A percentile compares a stretch with the other conserved stretches of the same genome.
phyloP scores from a whole-genome alignment of 1,140 invertebrate species.

The Neuroterus valhalla region DNA sequence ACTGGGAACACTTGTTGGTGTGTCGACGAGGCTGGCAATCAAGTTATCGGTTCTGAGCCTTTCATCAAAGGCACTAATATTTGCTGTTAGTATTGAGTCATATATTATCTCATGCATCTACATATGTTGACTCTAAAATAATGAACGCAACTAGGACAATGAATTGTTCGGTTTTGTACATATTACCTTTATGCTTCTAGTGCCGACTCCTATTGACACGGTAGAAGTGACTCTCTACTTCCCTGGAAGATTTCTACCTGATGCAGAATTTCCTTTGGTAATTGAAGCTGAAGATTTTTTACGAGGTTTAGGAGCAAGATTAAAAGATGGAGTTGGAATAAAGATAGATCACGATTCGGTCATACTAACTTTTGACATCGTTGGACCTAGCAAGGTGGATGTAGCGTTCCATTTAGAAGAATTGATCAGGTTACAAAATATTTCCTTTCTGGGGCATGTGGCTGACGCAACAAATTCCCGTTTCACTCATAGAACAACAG shows the following conservation, averaged over 20 bases:
- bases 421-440: constrained; percentile 74
- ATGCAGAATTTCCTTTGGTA: constrained; percentile 74
- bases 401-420: constrained; percentile 80
- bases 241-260: constrained; percentile 75
- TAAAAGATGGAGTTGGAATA: constrained; percentile 76
- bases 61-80: constrained; percentile 79
- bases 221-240: constrained; percentile 80
- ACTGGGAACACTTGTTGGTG: constrained; percentile 87
- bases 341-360: constrained; percentile 77
- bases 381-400: constrained; percentile 80
- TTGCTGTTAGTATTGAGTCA: constrained; percentile 76
- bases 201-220: constrained; percentile 77
- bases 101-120: constrained; percentile 3
- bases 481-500: constrained; percentile 77
- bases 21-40: constrained; percentile 89
- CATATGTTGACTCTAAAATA: background rate
- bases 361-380: constrained; percentile 77
- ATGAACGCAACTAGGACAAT: background rate
- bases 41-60: constrained; percentile 79
- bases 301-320: constrained; percentile 73
- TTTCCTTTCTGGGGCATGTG: constrained; percentile 73
- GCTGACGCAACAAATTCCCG: constrained; percentile 81
- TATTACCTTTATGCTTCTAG: constrained; percentile 60
- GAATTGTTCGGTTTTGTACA: constrained; percentile 3
- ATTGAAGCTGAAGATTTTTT: constrained; percentile 75